Evolutionary conservation across 2,888 invertebrate species (phyloP), one percentile per base, ranked within the genome.

Genomic region (Orthosia cruda): DNA sequence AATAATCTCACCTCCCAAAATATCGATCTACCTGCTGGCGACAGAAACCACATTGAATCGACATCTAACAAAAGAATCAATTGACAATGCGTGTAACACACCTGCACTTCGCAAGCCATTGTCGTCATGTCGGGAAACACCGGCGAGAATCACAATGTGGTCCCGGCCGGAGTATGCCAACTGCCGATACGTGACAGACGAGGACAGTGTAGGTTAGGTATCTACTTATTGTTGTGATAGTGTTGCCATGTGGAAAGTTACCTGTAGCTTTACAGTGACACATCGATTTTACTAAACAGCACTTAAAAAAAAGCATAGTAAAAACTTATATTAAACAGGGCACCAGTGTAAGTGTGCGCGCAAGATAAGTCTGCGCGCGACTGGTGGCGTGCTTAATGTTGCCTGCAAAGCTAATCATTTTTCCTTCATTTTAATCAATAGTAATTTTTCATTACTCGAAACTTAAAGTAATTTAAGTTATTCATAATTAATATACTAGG

Each of bases 131-230:
- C 63, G 65, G 73, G 73, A 55, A 57, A 67, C 71, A 26, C 61
- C 70, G 26, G 16, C 54, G 49, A 58, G 73, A 71, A 85, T 82
- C 23, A 73, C 70, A 85, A 82, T 81, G 52, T 54, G 45, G 12
- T 65, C 61, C 63, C 54, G 18, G 49, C 63, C 54, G 18, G 49
- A 54, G 23, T 63, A 58, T 65, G 59, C 23, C 58, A 58, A 32
- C 26, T 62, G 7, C 32, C 32, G 7, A 32, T 32, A 57, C 52
- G n/a, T 54, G 66, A 52, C 50, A 66, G 12, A 52, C 49, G 49
- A 50, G 12, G n/a, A 18, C 57, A 13, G 18, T 45, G 50, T 50
- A 40, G n/a, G 15, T 70, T 20, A 20, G 9, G 20, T 45, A 45
- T 12, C 26, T 12, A 40, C 11, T 20, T 47, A 20, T 5, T 45